Percentiles rank a stretch among this genome's conserved stretches.
phyloP scores from a whole-genome alignment of 2,888 invertebrate genomes.

The Diaperis boleti region DNA sequence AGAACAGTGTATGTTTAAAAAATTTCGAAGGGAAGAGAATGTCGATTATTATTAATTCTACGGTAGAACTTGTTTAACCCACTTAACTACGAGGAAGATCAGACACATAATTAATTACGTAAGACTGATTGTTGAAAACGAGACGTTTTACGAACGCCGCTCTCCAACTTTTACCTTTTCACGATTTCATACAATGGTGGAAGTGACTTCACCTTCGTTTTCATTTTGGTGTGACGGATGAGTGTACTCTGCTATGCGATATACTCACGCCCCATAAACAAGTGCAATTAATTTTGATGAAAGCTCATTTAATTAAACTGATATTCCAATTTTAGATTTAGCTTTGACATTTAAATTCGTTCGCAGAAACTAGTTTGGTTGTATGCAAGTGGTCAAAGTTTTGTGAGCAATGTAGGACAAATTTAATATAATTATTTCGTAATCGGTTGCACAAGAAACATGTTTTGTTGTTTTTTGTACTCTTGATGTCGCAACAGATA shows the following conservation, averaged over 20 bases:
- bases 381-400: background rate
- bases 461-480: slow-evolving; percentile 14
- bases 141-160: slow-evolving; percentile 17
- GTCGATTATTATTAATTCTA: slow-evolving; percentile 11
- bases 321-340: slow-evolving; percentile 15
- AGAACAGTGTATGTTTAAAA: slow-evolving; percentile 14
- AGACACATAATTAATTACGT: slow-evolving; percentile 26
- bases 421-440: slow-evolving; percentile 28
- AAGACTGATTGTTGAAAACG: too few relatives aligned
- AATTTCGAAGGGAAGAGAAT: slow-evolving; percentile 25
- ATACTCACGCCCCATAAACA: slow-evolving; percentile 19
- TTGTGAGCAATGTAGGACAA: slow-evolving; percentile 34
- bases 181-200: slow-evolving; percentile 31
- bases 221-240: slow-evolving; percentile 10
- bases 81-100: slow-evolving; percentile 26
- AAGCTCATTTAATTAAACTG: slow-evolving; percentile 20
- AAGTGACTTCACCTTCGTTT: slow-evolving; percentile 14
- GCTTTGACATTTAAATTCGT: slow-evolving; percentile 4
- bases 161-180: slow-evolving; percentile 32
- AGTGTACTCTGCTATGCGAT: slow-evolving; percentile 14
- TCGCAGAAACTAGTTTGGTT: background rate
- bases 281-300: slow-evolving; percentile 14
- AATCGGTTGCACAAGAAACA: slow-evolving; percentile 34
- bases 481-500: too few relatives aligned
- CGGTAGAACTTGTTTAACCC: slow-evolving; percentile 6